These are phyloP conservation scores for Sitodiplosis mosellana DNA, from an alignment of 1,140 invertebrate genomes.

Conservation along the genomic window DNA sequence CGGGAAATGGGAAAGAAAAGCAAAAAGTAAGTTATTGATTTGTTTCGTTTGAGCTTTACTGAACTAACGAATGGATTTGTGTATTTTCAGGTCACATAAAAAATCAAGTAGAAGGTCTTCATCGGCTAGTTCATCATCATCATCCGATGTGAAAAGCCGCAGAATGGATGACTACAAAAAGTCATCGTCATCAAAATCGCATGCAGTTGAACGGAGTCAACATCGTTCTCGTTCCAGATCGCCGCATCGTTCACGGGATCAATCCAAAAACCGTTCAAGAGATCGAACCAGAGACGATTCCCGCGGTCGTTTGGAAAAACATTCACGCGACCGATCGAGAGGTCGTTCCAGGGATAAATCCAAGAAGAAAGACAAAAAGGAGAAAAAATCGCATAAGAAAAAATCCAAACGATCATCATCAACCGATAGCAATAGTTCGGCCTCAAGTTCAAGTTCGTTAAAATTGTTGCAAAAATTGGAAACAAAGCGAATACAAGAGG, in stretches of 20 bases:
- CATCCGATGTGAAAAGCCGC: background rate
- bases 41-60: background rate
- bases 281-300: background rate
- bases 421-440: background rate
- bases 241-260: background rate
- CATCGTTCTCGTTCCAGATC: background rate
- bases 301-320: background rate
- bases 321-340: background rate
- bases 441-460: constrained; percentile 15
- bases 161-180: background rate
- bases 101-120: background rate
- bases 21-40: background rate
- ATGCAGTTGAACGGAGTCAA: background rate
- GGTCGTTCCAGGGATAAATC: background rate
- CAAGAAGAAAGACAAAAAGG: background rate
- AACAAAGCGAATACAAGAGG: constrained; percentile 41
- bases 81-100: background rate
- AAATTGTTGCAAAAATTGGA: constrained; percentile 53
- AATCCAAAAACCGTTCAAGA: background rate
- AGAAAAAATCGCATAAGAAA: background rate
- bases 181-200: no score
- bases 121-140: background rate
- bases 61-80: background rate
- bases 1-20: background rate
- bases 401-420: background rate